These are phyloP conservation scores for Halotydeus destructor DNA, from an alignment of 1,140 invertebrate species.

Conservation along the genomic window DNA sequence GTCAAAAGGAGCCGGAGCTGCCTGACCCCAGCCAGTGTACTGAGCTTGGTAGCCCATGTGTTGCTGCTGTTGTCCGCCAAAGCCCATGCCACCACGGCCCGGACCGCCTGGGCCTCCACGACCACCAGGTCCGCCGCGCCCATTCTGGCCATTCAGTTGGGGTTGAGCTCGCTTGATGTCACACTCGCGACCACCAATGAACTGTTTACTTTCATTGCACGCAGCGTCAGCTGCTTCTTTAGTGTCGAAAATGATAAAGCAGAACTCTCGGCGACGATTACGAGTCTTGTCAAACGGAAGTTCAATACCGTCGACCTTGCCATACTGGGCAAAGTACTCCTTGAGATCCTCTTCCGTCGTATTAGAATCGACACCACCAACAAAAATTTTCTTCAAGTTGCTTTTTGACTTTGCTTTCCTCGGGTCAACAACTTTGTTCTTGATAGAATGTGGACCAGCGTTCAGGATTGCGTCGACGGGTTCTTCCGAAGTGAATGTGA, in stretches of 20 bases:
- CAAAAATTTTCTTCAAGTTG: constrained; percentile 68
- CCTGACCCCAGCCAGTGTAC: too few species aligned
- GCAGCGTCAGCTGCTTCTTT: constrained; percentile 29
- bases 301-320: constrained; percentile 74
- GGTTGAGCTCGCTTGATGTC: neutral
- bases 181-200: neutral
- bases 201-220: neutral
- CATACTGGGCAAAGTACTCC: constrained; percentile 68
- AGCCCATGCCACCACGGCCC: too few species aligned
- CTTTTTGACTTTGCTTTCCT: constrained; percentile 81
- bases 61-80: too few species aligned
- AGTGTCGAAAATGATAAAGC: constrained; percentile 82
- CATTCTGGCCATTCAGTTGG: too few species aligned
- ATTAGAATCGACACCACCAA: constrained; percentile 71
- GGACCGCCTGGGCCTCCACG: too few species aligned
- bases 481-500: constrained; percentile 68
- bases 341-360: constrained; percentile 78
- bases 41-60: too few species aligned
- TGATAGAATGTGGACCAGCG: constrained; percentile 61
- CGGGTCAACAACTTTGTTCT: constrained; percentile 78
- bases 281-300: constrained; percentile 90
- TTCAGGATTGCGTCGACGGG: constrained; percentile 65
- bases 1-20: too few species aligned
- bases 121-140: too few species aligned
- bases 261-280: constrained; percentile 82